Evolutionary conservation across 1,140 invertebrate genomes (phyloP), one percentile per base, ranked within the genome.

Genomic region (Gonioctena quinquepunctata): DNA sequence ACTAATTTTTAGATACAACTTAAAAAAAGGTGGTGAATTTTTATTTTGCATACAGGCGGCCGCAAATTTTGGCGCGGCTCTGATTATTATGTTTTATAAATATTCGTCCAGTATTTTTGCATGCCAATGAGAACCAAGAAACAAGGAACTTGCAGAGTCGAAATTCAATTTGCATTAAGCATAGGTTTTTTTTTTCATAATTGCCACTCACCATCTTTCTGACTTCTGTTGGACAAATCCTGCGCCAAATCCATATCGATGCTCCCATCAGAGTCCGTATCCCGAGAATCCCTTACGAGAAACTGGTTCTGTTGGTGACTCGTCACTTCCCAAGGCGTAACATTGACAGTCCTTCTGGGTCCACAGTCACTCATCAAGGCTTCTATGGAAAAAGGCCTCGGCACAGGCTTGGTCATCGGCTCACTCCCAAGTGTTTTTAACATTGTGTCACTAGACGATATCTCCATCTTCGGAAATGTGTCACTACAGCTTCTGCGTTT

Each of bases 321-420:
- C 1, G 69, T 21, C 19, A 71, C 22, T 68, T 73, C 65, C 74
- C 77, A 77, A 7, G 71, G 68, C 23, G 18, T 56, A 59, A 69
- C 65, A 16, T 69, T 60, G 21, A 67, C 50, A 28, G 23, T 68
- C 25, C 68, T 75, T 62, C 74, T 75, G 11, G 81, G 79, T 19
- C 76, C 77, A 59, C 76, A 74, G 69, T 82, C 81, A 74, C 81
- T 80, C 72, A 83, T 83, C 8, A 83, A 61, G 13, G 81, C 81
- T 63, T 83, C 81, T 13, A 83, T 83, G 2, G 80, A 82, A 73
- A 83, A 83, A 11, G 81, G 81, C 70, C 79, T 79, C 22, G 81
- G 81, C 68, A 83, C 80, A 11, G 78, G 76, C 77, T 80, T 82
- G 22, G 73, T 79, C 62, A 56, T 70, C 64, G 27, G 61, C 42